Conservation (phyloP, 2,113 vertebrate species). For the Sylvia atricapilla region DNA sequence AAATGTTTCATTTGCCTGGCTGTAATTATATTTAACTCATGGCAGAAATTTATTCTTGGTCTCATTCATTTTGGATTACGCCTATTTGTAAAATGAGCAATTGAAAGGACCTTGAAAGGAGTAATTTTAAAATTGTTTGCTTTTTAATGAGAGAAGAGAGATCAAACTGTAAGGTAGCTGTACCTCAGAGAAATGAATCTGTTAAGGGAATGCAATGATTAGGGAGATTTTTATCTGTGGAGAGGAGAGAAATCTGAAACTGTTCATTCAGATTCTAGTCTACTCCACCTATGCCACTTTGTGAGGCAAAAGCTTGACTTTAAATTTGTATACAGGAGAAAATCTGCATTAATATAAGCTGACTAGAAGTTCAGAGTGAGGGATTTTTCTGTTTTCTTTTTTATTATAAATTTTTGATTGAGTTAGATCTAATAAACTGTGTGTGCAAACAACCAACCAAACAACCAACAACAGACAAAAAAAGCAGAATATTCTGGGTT, state of each 20-base stretch:
- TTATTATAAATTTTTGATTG: not conserved
- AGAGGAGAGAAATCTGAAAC: not conserved
- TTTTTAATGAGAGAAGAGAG: conserved; percentile 22
- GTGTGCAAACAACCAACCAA: not conserved
- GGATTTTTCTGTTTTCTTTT: not conserved
- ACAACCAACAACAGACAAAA: not conserved
- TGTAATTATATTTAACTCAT: not conserved
- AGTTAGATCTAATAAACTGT: not conserved
- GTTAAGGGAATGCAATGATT: not conserved
- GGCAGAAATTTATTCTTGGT: not conserved
- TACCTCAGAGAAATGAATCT: conserved; percentile 34
- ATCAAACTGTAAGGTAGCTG: not conserved
- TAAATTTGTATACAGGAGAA: not conserved
- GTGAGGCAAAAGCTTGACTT: not conserved
- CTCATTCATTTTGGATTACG: conserved; percentile 14
- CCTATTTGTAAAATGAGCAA: not conserved
- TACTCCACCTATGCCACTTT: not conserved
- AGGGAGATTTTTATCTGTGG: conserved; percentile 18
- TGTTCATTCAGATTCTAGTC: not conserved
- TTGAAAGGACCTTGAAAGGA: conserved; percentile 24
- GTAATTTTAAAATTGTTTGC: conserved; percentile 38
- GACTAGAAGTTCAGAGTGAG: not conserved
- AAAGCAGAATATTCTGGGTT: not conserved
- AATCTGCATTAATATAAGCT: not conserved
- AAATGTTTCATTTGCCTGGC: not conserved